phyloP scores from a whole-genome alignment of 2,888 invertebrate species.

The Penaeus monodon region DNA sequence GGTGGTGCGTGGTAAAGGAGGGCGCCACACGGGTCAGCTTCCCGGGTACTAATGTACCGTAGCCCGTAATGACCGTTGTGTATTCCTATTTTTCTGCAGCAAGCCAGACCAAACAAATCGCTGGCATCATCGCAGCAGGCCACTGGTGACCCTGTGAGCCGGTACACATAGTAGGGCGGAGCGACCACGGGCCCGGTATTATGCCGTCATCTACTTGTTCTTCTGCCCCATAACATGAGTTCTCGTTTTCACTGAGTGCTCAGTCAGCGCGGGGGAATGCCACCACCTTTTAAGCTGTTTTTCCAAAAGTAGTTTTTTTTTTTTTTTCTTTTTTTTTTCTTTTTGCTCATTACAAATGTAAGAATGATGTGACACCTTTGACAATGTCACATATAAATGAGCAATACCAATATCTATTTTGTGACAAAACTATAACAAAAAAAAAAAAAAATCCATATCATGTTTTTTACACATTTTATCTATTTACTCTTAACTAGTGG shows the following conservation, averaged over 20 bases:
- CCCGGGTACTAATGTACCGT: constrained; percentile 59
- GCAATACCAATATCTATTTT: no score
- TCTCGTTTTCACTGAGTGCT: constrained; percentile 44
- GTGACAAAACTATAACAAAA: no score
- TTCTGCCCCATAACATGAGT: constrained; percentile 56
- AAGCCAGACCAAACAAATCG: constrained; percentile 36
- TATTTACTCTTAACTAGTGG: no score
- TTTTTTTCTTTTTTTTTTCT: no score
- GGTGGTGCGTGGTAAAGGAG: constrained; percentile 47
- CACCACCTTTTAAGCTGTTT: constrained; percentile 28
- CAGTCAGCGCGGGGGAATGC: constrained; percentile 53
- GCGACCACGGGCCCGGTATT: constrained; percentile 53
- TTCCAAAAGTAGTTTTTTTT: background rate
- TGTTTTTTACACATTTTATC: no score
- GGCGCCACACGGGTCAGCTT: constrained; percentile 60
- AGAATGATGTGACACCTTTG: no score
- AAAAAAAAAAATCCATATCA: no score
- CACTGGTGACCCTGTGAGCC: constrained; percentile 44
- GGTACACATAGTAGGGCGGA: constrained; percentile 46
- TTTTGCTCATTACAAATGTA: no score
- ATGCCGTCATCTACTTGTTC: constrained; percentile 56
- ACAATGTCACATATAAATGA: no score
- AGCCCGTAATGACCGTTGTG: constrained; percentile 56
- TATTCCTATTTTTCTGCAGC: constrained; percentile 57
- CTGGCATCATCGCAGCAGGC: constrained; percentile 44